Percentiles rank a stretch among this genome's conserved stretches.
Evolutionary conservation across 2,113 vertebrate species (phyloP).

Genomic region (Anoura caudifer): DNA sequence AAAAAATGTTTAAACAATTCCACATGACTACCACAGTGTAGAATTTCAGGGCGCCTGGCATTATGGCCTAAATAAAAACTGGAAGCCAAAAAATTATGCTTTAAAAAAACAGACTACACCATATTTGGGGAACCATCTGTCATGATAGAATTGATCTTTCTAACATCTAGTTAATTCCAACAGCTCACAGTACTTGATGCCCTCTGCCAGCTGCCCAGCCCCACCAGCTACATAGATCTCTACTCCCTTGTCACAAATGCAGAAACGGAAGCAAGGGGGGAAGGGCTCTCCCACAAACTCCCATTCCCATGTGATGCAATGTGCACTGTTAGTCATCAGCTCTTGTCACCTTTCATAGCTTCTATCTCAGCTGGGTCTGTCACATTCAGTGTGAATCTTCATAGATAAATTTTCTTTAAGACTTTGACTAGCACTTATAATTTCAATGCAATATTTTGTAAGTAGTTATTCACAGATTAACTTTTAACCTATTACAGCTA

Average conservation of each 20-base stretch:
- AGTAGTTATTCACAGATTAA: background rate
- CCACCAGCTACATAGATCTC: background rate
- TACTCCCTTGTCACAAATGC: background rate
- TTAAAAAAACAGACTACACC: background rate
- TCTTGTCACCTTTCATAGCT: background rate
- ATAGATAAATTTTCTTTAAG: background rate
- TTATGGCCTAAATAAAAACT: background rate
- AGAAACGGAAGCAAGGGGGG: rapidly evolving
- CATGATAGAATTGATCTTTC: background rate
- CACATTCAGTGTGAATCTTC: background rate
- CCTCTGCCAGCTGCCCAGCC: background rate
- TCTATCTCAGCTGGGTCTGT: background rate
- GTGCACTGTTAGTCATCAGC: background rate
- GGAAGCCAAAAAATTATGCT: background rate
- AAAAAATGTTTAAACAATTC: background rate
- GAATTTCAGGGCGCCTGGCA: background rate
- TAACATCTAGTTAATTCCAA: conserved; percentile 20
- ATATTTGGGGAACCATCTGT: conserved; percentile 21
- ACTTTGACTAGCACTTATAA: background rate
- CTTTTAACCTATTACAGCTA: background rate
- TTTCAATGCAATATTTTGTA: background rate
- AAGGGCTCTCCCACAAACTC: background rate
- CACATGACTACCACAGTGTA: too few species aligned
- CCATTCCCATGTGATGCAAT: background rate
- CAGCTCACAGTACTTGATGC: background rate